phyloP scores from a whole-genome alignment of 1,140 invertebrate genomes.

The Nasonia vitripennis region DNA sequence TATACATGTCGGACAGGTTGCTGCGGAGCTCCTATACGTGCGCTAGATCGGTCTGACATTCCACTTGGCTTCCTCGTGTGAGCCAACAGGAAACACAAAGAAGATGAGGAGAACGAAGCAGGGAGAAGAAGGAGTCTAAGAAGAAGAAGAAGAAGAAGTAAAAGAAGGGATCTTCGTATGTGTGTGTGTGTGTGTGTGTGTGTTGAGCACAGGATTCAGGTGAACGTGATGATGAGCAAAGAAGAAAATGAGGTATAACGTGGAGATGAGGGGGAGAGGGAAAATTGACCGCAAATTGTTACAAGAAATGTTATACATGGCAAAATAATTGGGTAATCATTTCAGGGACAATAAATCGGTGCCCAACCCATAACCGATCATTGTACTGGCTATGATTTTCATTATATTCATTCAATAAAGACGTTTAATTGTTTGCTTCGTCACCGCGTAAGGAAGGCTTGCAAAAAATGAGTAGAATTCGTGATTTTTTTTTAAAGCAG shows the following conservation, averaged over 20 bases:
- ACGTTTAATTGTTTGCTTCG: conserved; percentile 44
- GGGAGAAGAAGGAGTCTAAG: conserved; percentile 36
- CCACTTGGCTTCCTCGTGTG: conserved; percentile 64
- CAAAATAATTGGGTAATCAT: conserved; percentile 52
- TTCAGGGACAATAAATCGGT: conserved; percentile 34
- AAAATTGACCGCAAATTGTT: conserved; percentile 52
- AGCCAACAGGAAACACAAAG: conserved; percentile 49
- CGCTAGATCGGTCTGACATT: conserved; percentile 58
- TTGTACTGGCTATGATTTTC: conserved; percentile 36
- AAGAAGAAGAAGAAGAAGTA: conserved; percentile 31
- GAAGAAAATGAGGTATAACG: conserved; percentile 23
- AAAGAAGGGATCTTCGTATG: conserved; percentile 29
- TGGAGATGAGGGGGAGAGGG: conserved; percentile 19
- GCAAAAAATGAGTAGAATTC: too few species aligned
- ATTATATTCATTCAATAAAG: conserved; percentile 45
- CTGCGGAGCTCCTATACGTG: conserved; percentile 39
- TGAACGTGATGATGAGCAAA: neutral
- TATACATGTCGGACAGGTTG: conserved; percentile 67
- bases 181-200: neutral
- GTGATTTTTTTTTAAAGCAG: too few species aligned
- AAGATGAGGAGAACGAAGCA: conserved; percentile 35
- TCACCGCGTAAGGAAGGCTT: too few species aligned
- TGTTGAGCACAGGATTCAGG: conserved; percentile 2
- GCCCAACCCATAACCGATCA: conserved; percentile 8
- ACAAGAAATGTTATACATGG: conserved; percentile 51